phyloP scores from a whole-genome alignment of 2,888 invertebrate genomes.

The Lymantria dispar region DNA sequence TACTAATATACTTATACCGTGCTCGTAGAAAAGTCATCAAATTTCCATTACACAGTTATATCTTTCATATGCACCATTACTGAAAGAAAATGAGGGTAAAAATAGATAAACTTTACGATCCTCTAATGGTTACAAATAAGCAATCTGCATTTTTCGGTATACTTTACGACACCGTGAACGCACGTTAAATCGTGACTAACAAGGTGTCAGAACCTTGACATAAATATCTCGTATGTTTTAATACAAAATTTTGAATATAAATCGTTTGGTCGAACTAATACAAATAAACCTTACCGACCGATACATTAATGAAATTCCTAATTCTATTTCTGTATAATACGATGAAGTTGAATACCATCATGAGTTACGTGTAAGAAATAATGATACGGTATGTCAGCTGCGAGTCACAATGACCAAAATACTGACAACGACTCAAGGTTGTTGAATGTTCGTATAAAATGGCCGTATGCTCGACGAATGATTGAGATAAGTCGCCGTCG shows the following conservation, averaged over 20 bases:
- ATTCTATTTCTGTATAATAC: conserved; percentile 38
- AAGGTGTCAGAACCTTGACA: conserved; percentile 70
- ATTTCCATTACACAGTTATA: conserved; percentile 20
- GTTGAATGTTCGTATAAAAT: conserved; percentile 66
- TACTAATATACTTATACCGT: not conserved
- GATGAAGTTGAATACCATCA: conserved; percentile 20
- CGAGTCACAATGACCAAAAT: conserved; percentile 69
- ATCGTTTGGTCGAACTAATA: conserved; percentile 41
- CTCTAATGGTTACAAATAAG: conserved; percentile 23
- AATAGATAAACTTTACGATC: conserved; percentile 31
- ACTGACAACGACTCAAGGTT: conserved; percentile 68
- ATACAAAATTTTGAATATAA: conserved; percentile 52
- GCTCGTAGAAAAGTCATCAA: conserved; percentile 2
- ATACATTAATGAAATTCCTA: conserved; percentile 47
- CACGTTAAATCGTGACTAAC: conserved; percentile 39
- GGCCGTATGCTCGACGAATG: conserved; percentile 62
- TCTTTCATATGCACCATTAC: conserved; percentile 14
- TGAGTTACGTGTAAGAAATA: conserved; percentile 34
- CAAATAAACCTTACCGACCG: conserved; percentile 43
- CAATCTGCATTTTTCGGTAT: conserved; percentile 16
- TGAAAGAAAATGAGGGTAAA: conserved; percentile 18
- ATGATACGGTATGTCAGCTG: conserved; percentile 44
- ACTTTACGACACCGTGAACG: conserved; percentile 22
- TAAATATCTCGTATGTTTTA: conserved; percentile 52
- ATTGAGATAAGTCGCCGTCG: conserved; percentile 50